A percentile compares a stretch with the other conserved stretches of the same genome.
Conservation (phyloP, 2,797 vertebrate genomes). For the Rhinogobio ventralis region DNA sequence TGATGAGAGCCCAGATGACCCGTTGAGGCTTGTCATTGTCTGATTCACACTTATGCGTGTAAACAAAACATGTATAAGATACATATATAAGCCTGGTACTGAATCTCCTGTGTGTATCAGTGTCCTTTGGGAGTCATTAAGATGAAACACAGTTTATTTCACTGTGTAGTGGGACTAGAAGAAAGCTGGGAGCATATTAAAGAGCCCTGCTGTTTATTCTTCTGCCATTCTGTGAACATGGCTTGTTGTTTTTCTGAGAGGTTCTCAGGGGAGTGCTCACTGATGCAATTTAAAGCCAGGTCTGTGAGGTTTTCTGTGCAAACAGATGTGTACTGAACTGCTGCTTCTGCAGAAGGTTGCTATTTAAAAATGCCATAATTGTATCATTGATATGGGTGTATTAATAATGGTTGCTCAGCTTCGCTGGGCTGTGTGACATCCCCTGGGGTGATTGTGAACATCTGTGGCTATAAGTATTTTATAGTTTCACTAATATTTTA, state of each 20-base stretch:
- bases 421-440: neutral
- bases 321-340: neutral
- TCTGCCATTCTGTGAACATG: constrained; percentile 17
- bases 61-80: neutral
- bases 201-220: constrained; percentile 17
- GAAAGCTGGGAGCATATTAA: neutral
- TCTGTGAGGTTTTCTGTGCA: constrained; percentile 4
- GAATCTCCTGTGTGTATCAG: neutral
- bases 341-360: neutral
- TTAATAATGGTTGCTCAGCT: constrained; percentile 8
- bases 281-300: constrained; percentile 8
- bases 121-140: constrained; percentile 35
- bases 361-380: constrained; percentile 6
- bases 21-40: constrained; percentile 8
- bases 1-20: constrained; percentile 29
- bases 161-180: neutral
- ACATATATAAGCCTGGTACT: neutral
- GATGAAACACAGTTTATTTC: constrained; percentile 23
- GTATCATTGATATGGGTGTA: neutral
- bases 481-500: constrained; percentile 1
- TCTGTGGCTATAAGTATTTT: neutral
- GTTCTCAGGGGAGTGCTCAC: constrained; percentile 23
- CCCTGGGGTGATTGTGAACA: neutral
- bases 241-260: constrained; percentile 4
- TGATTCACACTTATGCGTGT: constrained; percentile 16